A percentile compares a stretch with the other conserved stretches of the same genome.
Conservation (phyloP, 2,113 vertebrate genomes). For the Phalacrocorax aristotelis region DNA sequence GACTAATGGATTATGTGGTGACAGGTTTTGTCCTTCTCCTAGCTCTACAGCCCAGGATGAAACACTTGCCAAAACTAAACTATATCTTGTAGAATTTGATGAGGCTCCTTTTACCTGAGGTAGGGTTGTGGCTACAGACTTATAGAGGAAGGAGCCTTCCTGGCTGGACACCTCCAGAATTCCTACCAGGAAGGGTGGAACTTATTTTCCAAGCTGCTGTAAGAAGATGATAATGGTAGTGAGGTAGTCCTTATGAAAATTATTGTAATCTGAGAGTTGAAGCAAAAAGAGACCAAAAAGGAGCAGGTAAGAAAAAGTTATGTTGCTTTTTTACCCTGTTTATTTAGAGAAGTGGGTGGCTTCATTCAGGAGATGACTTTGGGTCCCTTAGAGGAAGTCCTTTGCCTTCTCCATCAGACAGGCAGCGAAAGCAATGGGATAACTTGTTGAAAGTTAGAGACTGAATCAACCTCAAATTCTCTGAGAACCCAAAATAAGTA, state of each 20-base stretch:
- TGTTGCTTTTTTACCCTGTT: neutral
- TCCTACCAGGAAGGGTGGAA: neutral
- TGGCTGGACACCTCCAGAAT: neutral
- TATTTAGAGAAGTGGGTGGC: neutral
- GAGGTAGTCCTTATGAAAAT: neutral
- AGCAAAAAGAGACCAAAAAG: neutral
- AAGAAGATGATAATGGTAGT: neutral
- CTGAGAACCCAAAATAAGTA: neutral
- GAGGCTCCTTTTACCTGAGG: neutral
- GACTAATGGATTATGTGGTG: neutral
- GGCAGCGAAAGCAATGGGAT: neutral
- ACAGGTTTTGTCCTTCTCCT: neutral
- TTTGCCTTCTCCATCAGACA: neutral
- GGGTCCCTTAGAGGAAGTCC: neutral
- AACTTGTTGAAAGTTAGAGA: neutral
- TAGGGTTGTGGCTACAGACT: neutral
- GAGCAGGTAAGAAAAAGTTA: neutral
- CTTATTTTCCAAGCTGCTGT: neutral
- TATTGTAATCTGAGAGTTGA: neutral
- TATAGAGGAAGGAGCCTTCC: neutral
- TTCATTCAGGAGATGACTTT: neutral
- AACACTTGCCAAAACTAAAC: neutral
- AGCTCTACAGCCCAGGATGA: neutral
- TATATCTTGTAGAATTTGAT: neutral
- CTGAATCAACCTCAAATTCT: neutral